phyloP scores from a whole-genome alignment of 2,888 invertebrate genomes.

The Drosophila siamana region DNA sequence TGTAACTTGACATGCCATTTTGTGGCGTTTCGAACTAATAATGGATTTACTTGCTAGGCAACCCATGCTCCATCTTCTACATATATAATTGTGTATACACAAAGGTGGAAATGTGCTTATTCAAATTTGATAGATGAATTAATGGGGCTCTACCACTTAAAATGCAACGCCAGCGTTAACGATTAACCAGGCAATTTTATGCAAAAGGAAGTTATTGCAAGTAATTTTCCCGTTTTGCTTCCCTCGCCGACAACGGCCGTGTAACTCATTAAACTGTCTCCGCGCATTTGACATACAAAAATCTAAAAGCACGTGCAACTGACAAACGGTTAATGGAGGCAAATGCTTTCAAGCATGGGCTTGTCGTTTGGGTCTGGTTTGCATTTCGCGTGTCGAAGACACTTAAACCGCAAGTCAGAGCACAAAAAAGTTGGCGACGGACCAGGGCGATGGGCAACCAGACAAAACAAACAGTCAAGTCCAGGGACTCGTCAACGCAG shows the following conservation, averaged over 20 bases:
- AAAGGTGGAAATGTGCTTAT: constrained; percentile 42
- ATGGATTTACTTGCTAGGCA: constrained; percentile 21
- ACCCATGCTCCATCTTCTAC: constrained; percentile 4
- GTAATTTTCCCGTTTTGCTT: constrained; percentile 24
- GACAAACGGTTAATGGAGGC: constrained; percentile 48
- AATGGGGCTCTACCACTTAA: constrained; percentile 59
- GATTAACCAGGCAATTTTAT: constrained; percentile 57
- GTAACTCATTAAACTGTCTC: constrained; percentile 71
- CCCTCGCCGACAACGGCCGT: constrained; percentile 13
- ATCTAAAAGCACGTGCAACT: constrained; percentile 63
- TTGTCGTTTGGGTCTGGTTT: constrained; percentile 40
- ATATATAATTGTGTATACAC: not conserved
- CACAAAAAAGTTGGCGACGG: constrained; percentile 14
- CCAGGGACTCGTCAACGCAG: constrained; percentile 29
- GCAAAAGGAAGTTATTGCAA: constrained; percentile 37
- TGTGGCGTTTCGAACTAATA: constrained; percentile 14
- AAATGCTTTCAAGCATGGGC: not conserved
- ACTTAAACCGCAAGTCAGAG: constrained; percentile 74
- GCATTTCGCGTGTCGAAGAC: constrained; percentile 81
- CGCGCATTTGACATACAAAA: constrained; percentile 62
- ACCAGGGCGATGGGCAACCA: constrained; percentile 23
- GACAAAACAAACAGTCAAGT: constrained; percentile 45
- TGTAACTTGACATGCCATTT: constrained; percentile 59
- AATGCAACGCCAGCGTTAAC: constrained; percentile 60
- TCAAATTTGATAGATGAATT: constrained; percentile 43